A percentile compares a stretch with the other conserved stretches of the same genome.
Evolutionary conservation across 1,140 invertebrate genomes (phyloP).

Genomic region (Orius insidiosus): DNA sequence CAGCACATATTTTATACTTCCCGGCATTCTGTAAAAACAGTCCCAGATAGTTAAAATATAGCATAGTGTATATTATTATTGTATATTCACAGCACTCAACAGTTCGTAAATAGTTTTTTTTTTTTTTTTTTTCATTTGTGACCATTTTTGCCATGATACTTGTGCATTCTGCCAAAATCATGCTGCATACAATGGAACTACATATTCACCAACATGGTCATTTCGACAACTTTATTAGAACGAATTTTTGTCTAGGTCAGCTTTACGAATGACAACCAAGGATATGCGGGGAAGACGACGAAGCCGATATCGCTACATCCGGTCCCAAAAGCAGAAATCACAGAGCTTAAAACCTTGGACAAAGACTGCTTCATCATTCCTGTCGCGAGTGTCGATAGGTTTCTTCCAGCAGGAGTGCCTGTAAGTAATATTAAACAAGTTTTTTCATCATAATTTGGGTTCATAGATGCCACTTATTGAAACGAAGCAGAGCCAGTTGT

Average conservation of each 20-base stretch:
- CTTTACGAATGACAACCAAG: constrained; percentile 17
- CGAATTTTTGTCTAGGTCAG: constrained; percentile 17
- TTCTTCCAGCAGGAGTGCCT: constrained; percentile 69
- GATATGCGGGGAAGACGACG: constrained; percentile 6
- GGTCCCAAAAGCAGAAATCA: constrained; percentile 38
- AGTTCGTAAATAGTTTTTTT: no score
- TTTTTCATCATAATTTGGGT: not conserved
- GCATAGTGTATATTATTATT: no score
- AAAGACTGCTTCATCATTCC: constrained; percentile 80
- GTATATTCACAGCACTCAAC: no score
- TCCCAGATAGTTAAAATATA: no score
- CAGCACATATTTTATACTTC: no score
- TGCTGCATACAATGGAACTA: no score
- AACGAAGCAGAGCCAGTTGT: constrained; percentile 16
- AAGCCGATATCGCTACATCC: constrained; percentile 26
- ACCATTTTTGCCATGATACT: no score
- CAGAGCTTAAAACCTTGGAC: constrained; percentile 57
- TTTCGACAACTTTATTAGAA: no score
- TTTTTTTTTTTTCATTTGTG: no score
- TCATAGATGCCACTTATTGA: constrained; percentile 25
- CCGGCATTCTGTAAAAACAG: no score
- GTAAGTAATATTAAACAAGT: constrained; percentile 32
- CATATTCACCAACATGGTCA: no score
- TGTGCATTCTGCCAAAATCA: no score
- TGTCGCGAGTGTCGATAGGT: constrained; percentile 62